Evolutionary conservation across 2,113 vertebrate genomes (phyloP).

Genomic region (Eonycteris spelaea): DNA sequence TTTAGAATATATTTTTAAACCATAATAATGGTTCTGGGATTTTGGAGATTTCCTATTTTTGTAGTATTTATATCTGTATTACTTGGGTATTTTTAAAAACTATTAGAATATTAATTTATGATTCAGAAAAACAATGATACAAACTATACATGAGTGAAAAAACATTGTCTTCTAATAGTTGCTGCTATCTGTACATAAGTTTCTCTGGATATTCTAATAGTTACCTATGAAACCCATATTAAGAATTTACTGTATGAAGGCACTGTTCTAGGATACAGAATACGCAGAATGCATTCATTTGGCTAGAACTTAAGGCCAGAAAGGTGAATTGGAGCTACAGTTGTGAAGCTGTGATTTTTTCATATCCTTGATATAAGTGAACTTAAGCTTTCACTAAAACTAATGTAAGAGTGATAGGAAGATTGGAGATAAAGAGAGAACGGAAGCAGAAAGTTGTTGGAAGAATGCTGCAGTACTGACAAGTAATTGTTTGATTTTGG

Average conservation of each 20-base stretch:
- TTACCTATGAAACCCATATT: background rate
- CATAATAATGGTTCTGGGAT: background rate
- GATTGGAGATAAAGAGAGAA: background rate
- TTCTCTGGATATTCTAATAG: background rate
- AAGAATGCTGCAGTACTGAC: background rate
- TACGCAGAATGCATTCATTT: background rate
- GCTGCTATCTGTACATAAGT: background rate
- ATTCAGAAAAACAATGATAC: background rate
- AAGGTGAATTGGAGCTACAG: background rate
- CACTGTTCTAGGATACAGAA: background rate
- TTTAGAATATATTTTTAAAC: background rate
- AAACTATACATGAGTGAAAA: background rate
- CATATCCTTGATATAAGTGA: background rate
- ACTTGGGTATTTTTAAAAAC: background rate
- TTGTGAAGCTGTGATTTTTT: background rate
- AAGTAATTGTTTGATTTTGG: background rate
- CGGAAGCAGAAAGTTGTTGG: background rate
- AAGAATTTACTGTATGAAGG: background rate
- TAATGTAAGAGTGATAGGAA: background rate
- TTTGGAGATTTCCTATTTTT: background rate
- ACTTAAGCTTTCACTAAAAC: background rate
- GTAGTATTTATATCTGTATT: background rate
- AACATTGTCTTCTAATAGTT: background rate
- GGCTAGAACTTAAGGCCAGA: background rate
- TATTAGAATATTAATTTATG: background rate